Evolutionary conservation across 2,888 invertebrate genomes (phyloP).

Genomic region (Paralinhomoeus sp.): DNA sequence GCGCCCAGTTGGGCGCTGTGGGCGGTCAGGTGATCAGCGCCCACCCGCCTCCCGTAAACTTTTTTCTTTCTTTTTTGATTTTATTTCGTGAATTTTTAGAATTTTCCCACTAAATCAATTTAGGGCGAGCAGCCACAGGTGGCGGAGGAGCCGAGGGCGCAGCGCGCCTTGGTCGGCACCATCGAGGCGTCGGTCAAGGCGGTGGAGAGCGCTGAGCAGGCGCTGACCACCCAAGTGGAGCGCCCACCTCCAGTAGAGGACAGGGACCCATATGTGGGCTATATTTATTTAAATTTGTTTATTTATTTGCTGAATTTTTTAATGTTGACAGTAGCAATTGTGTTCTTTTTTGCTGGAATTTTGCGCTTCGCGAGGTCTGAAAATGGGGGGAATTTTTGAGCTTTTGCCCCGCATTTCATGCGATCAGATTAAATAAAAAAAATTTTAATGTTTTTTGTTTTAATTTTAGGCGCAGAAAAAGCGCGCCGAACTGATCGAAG

Average conservation of each 20-base stretch:
- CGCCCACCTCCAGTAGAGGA: slow-evolving; percentile 35
- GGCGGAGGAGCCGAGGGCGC: slow-evolving; percentile 64
- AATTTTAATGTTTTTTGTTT: no score
- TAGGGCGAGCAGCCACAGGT: slow-evolving; percentile 58
- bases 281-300: no score
- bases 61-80: background rate
- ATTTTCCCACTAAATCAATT: background rate
- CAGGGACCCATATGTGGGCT: slow-evolving; percentile 10
- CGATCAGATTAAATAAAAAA: no score
- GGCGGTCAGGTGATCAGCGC: slow-evolving; percentile 12
- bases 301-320: no score
- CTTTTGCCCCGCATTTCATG: no score
- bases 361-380: no score
- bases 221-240: slow-evolving; percentile 39
- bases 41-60: slow-evolving; percentile 3
- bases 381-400: no score
- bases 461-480: no score
- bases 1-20: slow-evolving; percentile 64
- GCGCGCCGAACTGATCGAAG: slow-evolving; percentile 77
- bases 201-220: slow-evolving; percentile 59
- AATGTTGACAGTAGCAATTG: no score
- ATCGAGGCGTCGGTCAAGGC: slow-evolving; percentile 69
- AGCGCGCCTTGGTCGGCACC: slow-evolving; percentile 68
- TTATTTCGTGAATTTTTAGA: background rate
- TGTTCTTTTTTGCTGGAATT: no score